These are phyloP conservation scores for Arenaria interpres DNA, from an alignment of 2,113 vertebrate species.

Conservation along the genomic window DNA sequence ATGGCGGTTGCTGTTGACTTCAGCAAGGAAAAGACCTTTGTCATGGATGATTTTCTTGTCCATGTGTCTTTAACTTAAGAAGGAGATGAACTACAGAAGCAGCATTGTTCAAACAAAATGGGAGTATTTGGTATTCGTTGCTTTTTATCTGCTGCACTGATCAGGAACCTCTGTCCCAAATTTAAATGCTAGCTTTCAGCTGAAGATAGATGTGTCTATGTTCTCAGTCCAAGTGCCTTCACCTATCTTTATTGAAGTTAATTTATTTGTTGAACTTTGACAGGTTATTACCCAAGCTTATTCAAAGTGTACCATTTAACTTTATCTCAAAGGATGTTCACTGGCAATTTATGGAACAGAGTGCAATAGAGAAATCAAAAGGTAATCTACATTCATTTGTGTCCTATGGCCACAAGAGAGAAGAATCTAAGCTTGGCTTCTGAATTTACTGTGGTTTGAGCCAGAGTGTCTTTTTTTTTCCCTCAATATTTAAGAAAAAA, in stretches of 20 bases:
- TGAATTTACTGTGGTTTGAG: not conserved
- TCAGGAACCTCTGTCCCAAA: not conserved
- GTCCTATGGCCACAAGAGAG: not conserved
- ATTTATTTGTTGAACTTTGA: not conserved
- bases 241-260: not conserved
- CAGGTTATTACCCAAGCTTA: not conserved
- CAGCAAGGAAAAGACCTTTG: not conserved
- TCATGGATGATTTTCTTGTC: not conserved
- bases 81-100: not conserved
- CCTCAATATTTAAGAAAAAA: not conserved
- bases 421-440: not conserved
- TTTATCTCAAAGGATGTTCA: not conserved
- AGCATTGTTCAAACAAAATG: not conserved
- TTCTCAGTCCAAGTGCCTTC: not conserved
- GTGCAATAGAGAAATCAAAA: not conserved
- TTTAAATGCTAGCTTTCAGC: not conserved
- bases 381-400: not conserved
- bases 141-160: not conserved
- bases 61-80: not conserved
- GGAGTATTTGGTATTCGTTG: not conserved
- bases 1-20: not conserved
- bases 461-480: not conserved
- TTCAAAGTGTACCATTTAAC: not conserved
- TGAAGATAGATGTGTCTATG: not conserved
- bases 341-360: not conserved